Percentiles rank a stretch among this genome's conserved stretches.
Evolutionary conservation across 2,113 vertebrate genomes (phyloP).

Genomic region (Ardeotis arabs): DNA sequence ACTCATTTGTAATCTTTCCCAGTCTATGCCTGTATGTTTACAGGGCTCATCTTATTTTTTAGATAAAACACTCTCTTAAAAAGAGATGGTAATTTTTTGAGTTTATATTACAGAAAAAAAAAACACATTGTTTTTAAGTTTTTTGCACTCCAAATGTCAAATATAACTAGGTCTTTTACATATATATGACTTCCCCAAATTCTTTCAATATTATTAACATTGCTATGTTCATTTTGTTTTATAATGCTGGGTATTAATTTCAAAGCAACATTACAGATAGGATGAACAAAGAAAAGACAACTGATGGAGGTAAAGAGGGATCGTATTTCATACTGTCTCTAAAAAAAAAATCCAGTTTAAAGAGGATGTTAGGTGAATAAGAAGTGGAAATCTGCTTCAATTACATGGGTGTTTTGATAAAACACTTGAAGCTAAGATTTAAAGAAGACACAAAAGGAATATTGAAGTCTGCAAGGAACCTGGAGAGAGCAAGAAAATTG

Average conservation of each 20-base stretch:
- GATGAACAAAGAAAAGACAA: neutral
- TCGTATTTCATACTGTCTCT: neutral
- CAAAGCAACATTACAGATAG: neutral
- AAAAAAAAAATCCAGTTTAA: neutral
- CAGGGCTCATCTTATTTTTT: neutral
- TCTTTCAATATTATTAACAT: neutral
- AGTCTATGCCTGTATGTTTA: neutral
- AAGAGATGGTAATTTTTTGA: neutral
- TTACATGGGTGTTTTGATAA: neutral
- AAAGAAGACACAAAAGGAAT: neutral
- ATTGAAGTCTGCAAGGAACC: neutral
- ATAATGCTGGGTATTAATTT: neutral
- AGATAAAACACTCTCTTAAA: neutral
- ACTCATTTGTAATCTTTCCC: neutral
- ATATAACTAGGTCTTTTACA: neutral
- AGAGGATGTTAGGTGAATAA: neutral
- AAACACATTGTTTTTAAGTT: neutral
- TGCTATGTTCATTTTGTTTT: neutral
- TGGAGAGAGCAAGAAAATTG: neutral
- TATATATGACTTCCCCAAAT: neutral
- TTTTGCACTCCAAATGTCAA: neutral
- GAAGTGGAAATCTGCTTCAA: neutral
- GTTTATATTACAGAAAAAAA: neutral
- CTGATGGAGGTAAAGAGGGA: neutral
- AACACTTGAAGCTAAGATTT: constrained; percentile 5